Conservation (phyloP, 2,888 invertebrate species). For the Cabera pusaria region DNA sequence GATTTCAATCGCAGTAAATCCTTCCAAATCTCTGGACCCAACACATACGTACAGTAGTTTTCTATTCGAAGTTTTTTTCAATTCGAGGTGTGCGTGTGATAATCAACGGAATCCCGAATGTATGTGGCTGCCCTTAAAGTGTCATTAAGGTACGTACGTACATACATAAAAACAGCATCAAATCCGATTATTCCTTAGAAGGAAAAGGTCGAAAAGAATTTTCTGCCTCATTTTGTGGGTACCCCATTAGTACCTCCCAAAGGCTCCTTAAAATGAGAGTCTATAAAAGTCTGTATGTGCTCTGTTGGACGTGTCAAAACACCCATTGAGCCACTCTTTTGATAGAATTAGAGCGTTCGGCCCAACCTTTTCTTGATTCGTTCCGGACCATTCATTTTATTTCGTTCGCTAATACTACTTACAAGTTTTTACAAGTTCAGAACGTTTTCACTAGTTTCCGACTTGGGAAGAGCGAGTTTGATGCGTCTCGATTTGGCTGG, state of each 20-base stretch:
- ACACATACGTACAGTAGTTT: too few species aligned
- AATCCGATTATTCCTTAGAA: too few species aligned
- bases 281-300: constrained; percentile 15
- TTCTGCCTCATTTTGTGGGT: not conserved
- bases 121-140: too few species aligned
- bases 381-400: constrained; percentile 41
- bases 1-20: too few species aligned
- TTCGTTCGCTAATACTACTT: constrained; percentile 46
- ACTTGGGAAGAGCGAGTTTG: constrained; percentile 24
- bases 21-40: too few species aligned
- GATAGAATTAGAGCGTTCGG: constrained; percentile 21
- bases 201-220: constrained; percentile 3
- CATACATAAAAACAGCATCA: too few species aligned
- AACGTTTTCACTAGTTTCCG: constrained; percentile 41
- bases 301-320: constrained; percentile 21
- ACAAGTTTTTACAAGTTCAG: constrained; percentile 51
- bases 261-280: constrained; percentile 7
- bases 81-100: too few species aligned
- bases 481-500: constrained; percentile 7
- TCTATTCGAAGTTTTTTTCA: too few species aligned
- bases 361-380: constrained; percentile 30
- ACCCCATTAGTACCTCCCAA: constrained; percentile 1
- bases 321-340: constrained; percentile 15
- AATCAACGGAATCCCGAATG: too few species aligned
- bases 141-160: too few species aligned